Base-by-base conservation (phyloP, 2,113 vertebrate genomes). In the Phocoena phocoena region DNA sequence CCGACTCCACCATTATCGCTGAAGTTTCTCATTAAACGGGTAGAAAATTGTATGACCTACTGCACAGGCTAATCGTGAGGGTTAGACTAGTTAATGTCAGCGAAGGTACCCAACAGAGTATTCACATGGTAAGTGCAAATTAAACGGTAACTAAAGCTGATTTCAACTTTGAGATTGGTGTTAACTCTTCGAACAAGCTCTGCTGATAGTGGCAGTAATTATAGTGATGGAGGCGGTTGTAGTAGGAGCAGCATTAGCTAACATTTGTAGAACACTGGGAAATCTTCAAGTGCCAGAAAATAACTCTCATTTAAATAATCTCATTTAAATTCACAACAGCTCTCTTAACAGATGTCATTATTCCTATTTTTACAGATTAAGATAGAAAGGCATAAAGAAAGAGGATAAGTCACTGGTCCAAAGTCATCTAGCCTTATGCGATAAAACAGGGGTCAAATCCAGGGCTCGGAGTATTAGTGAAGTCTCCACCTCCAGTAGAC, bases 321-420 rank as follows among this genome's bases (percentile, higher is more conserved):
- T 74, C 83, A 74, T 95, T 97, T 96, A 96, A 89, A 97, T 96
- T 93, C 63, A 81, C 85, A 96, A 36, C 77, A 94, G 58, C n/a
- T 9, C 5, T 91, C 63, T 92, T 95, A 90, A 73, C 87, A 97
- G 67, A 70, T 91, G 68, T 31, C 70, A 79, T 92, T 85, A 85
- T 81, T 95, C 92, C 50, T 94, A 8, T 88, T 77, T 82, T 93
- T 85, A 50, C 5, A 82, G 93, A 89, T 93, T 81, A 93, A 89
- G 79, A 95, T 82, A 74, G 71, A 33, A 86, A 97, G 28, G 55
- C 26, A 10, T 71, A 77, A 91, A 95, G 88, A 73, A 95, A 70
- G 28, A 95, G 4, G 76, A 13, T 82, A 95, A 96, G 26, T 83
- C 63, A 26, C 31, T 92, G 95, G 10, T 50, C 55, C 53, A 65